Evolutionary conservation across 2,888 invertebrate genomes (phyloP), one percentile per base, ranked within the genome.

Genomic region (Colletes collaris): DNA sequence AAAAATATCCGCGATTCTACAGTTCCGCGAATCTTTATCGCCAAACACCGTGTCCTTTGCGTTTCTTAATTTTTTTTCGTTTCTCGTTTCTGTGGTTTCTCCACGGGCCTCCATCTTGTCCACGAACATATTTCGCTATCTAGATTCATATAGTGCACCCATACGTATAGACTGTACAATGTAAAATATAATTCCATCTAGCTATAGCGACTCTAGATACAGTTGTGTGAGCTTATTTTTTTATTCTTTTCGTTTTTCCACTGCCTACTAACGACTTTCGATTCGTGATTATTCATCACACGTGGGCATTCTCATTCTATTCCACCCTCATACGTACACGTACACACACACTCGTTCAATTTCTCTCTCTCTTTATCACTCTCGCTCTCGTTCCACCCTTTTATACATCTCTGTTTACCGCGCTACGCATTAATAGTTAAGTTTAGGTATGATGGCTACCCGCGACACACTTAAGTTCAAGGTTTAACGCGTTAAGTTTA

Each of bases 181-280:
- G 92, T 91, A 92, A 92, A 92, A 92, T 92, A 92, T 92, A 91
- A 90, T 92, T 91, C 91, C 91, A 90, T 92, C 92, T 91, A 92
- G 84, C 91, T 91, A 87, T 78, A 90, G 91, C 89, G 84, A 89
- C 82, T 89, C 89, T 88, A 89, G 83, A 85, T 89, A 89, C 87
- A 87, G 80, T 85, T 87, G 89, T 87, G 83, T 86, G 78, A 86
- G 85, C 85, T 81, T 85, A 75, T 79, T 84, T 72, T 68, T 81
- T 70, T 50, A 77, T 50, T 60, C 59, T 83, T 79, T 72, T 64
- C 44, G 16, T n/a, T 60, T 75, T 59, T 71, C 27, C 10, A 53
- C 11, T 67, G 73, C 27, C 16, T 62, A 71, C 55, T 58, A 69
- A 78, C 69, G 62, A 69, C 27, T 63, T 40, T 67, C 77, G 59